Base-by-base conservation (phyloP, 2,888 invertebrate species). In the Nemotelus nigrinus region DNA sequence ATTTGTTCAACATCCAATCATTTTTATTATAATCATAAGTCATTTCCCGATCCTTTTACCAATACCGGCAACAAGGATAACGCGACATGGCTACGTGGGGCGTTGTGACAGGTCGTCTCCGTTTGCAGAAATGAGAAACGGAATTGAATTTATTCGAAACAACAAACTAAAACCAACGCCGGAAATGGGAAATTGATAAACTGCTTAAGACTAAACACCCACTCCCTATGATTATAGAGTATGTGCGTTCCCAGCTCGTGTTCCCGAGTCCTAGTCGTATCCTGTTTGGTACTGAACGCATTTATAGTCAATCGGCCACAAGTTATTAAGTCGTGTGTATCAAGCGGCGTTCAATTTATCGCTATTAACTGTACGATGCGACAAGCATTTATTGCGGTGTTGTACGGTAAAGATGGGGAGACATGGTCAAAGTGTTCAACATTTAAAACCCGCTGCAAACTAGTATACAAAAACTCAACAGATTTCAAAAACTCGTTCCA, bases 341-440 rank as follows among this genome's bases (percentile, higher is more conserved):
- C 77, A 81, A 83, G 81, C 86, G 85, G 72, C 86, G 86, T 85
- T 85, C 86, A 86, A 84, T 86, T 86, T 86, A 85, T 84, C 83
- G 84, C 87, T 86, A 85, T 86, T 85, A 85, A 86, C 84, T 85
- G 84, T 85, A 83, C 84, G 84, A 83, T 82, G 64, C 74, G 78
- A 77, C 64, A 53, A 63, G 68, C 45, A 71, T 78, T 68, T 68
- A 63, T 77, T 64, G 65, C 3, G 45, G 64, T 25, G 55, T 6
- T 10, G 45, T 71, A 57, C n/a, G 2, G 41, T 53, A 47, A 43
- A 53, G 25, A 55, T 55, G 25, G 70, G 70, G 70, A 43, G 53
- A 25, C 10, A 57, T 4, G n/a, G 63, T 41, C 43, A 7, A 43
- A 5, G 39, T 43, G 41, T 41, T 63, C 6, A 41, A 63, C 41